Evolutionary conservation across 64 coral and sea anemone species (phyloP).

Genomic region (Catalaphyllia jardinei): DNA sequence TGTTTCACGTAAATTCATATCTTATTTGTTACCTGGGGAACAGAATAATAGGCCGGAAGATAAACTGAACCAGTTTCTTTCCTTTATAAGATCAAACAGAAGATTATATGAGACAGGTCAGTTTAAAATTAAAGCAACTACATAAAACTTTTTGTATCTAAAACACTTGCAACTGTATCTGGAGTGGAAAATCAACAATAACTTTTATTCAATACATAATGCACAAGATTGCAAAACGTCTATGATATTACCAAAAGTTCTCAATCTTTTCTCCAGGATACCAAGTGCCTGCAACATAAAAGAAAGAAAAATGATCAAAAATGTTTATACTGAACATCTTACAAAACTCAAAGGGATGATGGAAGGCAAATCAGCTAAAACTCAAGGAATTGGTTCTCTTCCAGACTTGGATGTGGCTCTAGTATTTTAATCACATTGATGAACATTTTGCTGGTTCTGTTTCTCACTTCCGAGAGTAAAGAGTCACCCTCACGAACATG

Average conservation of each 20-base stretch:
- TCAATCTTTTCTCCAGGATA: constrained; percentile 75
- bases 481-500: too few species aligned
- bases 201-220: not conserved
- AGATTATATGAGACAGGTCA: not conserved
- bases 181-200: too few species aligned
- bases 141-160: too few species aligned
- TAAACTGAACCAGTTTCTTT: constrained; percentile 75
- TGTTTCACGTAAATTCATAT: too few species aligned
- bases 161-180: too few species aligned
- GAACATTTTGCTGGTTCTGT: too few species aligned
- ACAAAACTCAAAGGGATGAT: not conserved
- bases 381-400: too few species aligned
- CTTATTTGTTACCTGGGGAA: constrained; percentile 65
- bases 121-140: not conserved
- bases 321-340: not conserved
- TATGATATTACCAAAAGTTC: constrained; percentile 62
- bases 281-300: constrained; percentile 47
- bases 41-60: constrained; percentile 73
- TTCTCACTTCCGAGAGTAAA: too few species aligned
- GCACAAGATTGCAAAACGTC: not conserved
- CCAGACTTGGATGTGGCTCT: too few species aligned
- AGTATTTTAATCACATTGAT: too few species aligned
- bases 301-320: not conserved
- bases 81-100: constrained; percentile 31
- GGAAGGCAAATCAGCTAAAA: not conserved